A percentile compares a stretch with the other conserved stretches of the same genome.
phyloP scores from a whole-genome alignment of 2,797 vertebrate species.

The Psittacula derbiana region DNA sequence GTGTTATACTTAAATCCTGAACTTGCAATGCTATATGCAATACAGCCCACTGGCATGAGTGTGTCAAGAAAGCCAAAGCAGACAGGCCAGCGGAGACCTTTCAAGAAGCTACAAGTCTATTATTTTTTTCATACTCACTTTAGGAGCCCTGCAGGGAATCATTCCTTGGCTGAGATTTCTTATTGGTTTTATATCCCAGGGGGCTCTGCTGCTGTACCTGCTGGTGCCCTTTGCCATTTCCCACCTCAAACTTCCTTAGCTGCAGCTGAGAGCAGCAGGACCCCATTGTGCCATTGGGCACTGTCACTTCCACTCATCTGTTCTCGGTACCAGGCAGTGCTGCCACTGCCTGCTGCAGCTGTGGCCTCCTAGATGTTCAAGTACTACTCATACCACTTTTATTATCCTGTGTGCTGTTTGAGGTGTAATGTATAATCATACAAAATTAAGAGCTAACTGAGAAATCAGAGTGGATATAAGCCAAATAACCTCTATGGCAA shows the following conservation, averaged over 20 bases:
- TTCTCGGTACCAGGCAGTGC: not conserved
- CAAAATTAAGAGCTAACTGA: not conserved
- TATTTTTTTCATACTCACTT: not conserved
- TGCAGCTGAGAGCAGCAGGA: not conserved
- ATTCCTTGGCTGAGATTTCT: not conserved
- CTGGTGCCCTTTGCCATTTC: not conserved
- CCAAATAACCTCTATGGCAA: not conserved
- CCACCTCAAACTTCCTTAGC: not conserved
- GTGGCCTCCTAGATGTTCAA: not conserved
- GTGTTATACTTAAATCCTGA: not conserved
- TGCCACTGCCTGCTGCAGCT: not conserved
- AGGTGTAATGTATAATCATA: no score
- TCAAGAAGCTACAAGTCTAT: not conserved
- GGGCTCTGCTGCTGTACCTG: not conserved
- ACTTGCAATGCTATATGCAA: fast-evolving
- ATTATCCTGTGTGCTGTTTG: fast-evolving
- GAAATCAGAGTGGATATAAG: not conserved
- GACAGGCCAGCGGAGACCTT: not conserved
- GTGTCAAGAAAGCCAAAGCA: not conserved
- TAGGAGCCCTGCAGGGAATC: not conserved
- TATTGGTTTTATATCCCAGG: not conserved
- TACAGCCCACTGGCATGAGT: not conserved
- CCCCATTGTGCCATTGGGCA: fast-evolving
- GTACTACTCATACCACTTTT: fast-evolving
- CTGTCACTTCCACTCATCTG: not conserved